Percentiles rank a stretch among this genome's conserved stretches.
Conservation (phyloP, 2,888 invertebrate genomes). For the Heliothis peltigera region DNA sequence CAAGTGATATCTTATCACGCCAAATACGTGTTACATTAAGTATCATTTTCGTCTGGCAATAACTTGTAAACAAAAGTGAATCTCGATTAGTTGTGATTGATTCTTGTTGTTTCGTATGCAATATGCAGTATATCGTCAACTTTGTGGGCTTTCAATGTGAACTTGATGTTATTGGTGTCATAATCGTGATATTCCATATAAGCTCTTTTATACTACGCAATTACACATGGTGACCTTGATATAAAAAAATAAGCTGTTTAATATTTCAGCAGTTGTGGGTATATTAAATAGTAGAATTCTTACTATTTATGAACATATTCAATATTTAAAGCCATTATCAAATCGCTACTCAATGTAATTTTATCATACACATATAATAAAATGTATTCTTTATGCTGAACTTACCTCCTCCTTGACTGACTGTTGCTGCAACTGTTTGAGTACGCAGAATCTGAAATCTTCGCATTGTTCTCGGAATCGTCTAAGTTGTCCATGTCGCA, state of each 20-base stretch:
- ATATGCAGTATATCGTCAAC: neutral
- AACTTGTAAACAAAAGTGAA: constrained; percentile 1
- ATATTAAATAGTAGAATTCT: too few species aligned
- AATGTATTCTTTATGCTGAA: neutral
- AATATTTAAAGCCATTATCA: too few species aligned
- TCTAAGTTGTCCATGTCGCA: constrained; percentile 76
- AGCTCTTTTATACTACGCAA: too few species aligned
- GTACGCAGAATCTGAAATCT: constrained; percentile 94
- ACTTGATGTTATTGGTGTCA: neutral
- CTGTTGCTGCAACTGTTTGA: constrained; percentile 95
- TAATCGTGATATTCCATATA: neutral
- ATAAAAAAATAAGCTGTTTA: neutral
- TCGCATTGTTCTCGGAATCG: constrained; percentile 91
- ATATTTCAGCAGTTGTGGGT: too few species aligned
- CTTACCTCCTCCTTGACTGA: constrained; percentile 94
- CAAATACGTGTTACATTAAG: neutral
- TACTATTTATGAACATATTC: too few species aligned
- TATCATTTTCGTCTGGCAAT: neutral
- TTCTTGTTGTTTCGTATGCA: neutral
- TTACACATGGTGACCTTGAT: too few species aligned
- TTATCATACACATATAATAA: too few species aligned
- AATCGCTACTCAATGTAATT: too few species aligned
- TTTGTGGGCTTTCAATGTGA: neutral
- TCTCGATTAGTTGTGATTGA: constrained; percentile 1
- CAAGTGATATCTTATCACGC: neutral